Evolutionary conservation across 2,888 invertebrate species (phyloP), one percentile per base, ranked within the genome.

Genomic region (Shargacucullia verbasci): DNA sequence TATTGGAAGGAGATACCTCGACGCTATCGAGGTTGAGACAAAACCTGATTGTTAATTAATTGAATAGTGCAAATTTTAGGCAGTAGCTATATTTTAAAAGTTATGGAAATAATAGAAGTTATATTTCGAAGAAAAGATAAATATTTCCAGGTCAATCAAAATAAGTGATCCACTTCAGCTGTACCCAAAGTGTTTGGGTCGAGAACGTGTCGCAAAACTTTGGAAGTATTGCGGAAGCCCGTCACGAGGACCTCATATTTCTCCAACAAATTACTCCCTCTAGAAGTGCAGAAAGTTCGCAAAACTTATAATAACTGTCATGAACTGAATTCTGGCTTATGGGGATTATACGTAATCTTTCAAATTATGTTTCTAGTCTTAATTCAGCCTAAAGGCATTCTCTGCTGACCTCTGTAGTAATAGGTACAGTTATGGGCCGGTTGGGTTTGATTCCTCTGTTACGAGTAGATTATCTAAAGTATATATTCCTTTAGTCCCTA

Each of bases 231-330:
- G 27, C 39, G 29, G 35, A 10, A 37, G 10, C 14, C 12, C 14
- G 31, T 44, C 37, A 31, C 37, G 31, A 14, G 8, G 9, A 49
- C 53, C 9, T 44, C 53, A 65, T 59, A 43, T 52, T 50, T 56
- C 40, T 54, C 49, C 12, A 15, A 31, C 10, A 25, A 41, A 59
- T 50, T 39, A 54, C 13, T 33, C 31, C 33, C 37, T 33, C 31
- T 39, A 59, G 31, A n/a, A 59, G 29, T 47, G 44, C 35, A 39
- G 29, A 47, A 47, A 58, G 9, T 50, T 57, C 14, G 8, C 6
- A 8, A 25, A 53, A 54, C 43, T 68, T 66, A 11, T 29, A 29
- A 7, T 29, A 15, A 29, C 9, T 33, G 12, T 15, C 40, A 37
- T 35, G 11, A 55, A 43, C 37, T 46, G 40, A 35, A 25, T 9